phyloP scores from a whole-genome alignment of 2,888 invertebrate species.

The Mystacides longicornis region DNA sequence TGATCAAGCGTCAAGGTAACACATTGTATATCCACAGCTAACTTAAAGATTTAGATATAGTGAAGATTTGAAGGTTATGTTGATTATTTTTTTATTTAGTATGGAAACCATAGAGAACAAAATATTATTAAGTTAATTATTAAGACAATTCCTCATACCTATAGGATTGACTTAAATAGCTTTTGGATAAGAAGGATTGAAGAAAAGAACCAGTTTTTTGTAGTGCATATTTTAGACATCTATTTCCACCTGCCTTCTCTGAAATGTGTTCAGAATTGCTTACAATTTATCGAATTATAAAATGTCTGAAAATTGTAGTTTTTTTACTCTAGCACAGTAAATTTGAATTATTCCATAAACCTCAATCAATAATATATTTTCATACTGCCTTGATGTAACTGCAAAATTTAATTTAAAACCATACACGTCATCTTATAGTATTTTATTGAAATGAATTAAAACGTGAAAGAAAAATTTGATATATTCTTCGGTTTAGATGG shows the following conservation, averaged over 20 bases:
- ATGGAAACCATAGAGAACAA: background rate
- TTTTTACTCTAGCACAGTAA: too few species aligned
- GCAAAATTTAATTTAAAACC: too few species aligned
- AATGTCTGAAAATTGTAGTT: too few species aligned
- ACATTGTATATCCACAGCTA: background rate
- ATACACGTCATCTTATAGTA: too few species aligned
- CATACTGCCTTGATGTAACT: too few species aligned
- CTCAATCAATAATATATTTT: too few species aligned
- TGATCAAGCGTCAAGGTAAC: too few species aligned
- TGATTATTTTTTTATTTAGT: background rate
- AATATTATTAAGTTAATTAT: background rate
- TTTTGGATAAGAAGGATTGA: background rate
- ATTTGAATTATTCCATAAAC: too few species aligned
- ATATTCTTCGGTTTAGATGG: too few species aligned
- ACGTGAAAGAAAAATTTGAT: too few species aligned
- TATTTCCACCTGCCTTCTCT: background rate
- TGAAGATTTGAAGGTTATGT: background rate
- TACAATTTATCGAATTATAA: too few species aligned
- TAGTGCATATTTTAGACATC: conserved; percentile 12
- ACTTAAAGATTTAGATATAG: background rate
- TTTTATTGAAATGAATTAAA: too few species aligned
- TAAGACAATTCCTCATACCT: conserved; percentile 14
- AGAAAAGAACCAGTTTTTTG: conserved; percentile 5
- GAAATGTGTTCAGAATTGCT: background rate
- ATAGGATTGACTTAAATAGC: conserved; percentile 11